Evolutionary conservation across 2,888 invertebrate genomes (phyloP).

Genomic region (Timandra comae): DNA sequence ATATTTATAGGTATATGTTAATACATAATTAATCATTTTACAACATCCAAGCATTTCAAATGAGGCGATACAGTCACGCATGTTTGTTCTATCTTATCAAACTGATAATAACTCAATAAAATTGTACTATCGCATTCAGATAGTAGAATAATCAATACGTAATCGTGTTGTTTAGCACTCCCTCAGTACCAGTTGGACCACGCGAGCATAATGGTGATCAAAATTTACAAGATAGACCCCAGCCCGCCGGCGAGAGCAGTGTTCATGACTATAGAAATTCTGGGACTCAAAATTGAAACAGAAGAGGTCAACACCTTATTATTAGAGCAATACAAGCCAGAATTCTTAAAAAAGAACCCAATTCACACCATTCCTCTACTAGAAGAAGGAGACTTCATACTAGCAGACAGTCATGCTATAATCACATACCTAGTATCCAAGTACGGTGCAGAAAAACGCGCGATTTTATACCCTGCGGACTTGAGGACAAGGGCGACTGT

Average conservation of each 20-base stretch:
- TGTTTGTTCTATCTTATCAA: too few relatives aligned
- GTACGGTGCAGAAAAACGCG: constrained; percentile 35
- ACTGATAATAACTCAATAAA: too few relatives aligned
- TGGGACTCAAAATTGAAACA: constrained; percentile 29
- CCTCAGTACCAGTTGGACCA: too few relatives aligned
- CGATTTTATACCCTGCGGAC: constrained; percentile 35
- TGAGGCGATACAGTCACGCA: too few relatives aligned
- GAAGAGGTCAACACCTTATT: constrained; percentile 22
- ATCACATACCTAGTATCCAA: constrained; percentile 40
- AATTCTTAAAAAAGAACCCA: constrained; percentile 38
- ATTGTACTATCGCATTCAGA: too few relatives aligned
- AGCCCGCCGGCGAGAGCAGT: constrained; percentile 37
- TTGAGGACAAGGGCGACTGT: constrained; percentile 29
- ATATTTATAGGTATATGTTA: too few relatives aligned
- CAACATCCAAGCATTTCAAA: too few relatives aligned
- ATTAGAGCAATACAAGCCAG: constrained; percentile 28
- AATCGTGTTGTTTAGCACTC: too few relatives aligned
- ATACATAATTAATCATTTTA: too few relatives aligned
- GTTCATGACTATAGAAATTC: constrained; percentile 30
- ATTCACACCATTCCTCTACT: constrained; percentile 35
- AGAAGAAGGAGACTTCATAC: constrained; percentile 38
- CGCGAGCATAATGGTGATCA: constrained; percentile 29
- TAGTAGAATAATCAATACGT: too few relatives aligned
- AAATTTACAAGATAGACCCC: constrained; percentile 27
- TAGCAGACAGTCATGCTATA: constrained; percentile 43